A percentile compares a stretch with the other conserved stretches of the same genome.
Conservation (phyloP, 2,113 vertebrate species). For the Notiomystis cincta region DNA sequence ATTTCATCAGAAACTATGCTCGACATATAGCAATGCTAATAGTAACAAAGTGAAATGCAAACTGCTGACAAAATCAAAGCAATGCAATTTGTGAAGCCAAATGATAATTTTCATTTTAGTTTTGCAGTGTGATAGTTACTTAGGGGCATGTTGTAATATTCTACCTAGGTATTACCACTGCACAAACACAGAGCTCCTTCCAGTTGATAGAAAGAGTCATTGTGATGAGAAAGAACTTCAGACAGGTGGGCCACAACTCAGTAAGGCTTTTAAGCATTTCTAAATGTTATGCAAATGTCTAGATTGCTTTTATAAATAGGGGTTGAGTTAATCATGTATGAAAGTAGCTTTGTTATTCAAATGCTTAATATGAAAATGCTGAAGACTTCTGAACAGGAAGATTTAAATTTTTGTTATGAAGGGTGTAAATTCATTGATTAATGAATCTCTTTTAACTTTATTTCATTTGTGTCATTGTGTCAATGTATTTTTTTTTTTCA, state of each 20-base stretch:
- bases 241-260: background rate
- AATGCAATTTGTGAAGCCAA: background rate
- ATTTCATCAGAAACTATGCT: background rate
- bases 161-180: background rate
- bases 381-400: background rate
- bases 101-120: background rate
- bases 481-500: background rate
- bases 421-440: background rate
- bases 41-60: background rate
- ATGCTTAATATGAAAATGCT: background rate
- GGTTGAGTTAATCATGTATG: background rate
- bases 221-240: background rate
- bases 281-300: background rate
- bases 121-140: background rate
- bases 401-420: background rate
- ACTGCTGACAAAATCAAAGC: background rate
- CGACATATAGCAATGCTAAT: background rate
- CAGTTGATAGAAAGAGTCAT: background rate
- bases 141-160: background rate
- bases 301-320: background rate
- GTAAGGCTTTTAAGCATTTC: background rate
- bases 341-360: background rate
- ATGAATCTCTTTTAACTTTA: background rate
- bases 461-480: background rate
- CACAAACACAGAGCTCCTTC: background rate